Percentiles rank a stretch among this genome's conserved stretches.
These are phyloP conservation scores for Choloepus hoffmanni DNA, from an alignment of 2,113 vertebrate genomes.

Conservation along the genomic window DNA sequence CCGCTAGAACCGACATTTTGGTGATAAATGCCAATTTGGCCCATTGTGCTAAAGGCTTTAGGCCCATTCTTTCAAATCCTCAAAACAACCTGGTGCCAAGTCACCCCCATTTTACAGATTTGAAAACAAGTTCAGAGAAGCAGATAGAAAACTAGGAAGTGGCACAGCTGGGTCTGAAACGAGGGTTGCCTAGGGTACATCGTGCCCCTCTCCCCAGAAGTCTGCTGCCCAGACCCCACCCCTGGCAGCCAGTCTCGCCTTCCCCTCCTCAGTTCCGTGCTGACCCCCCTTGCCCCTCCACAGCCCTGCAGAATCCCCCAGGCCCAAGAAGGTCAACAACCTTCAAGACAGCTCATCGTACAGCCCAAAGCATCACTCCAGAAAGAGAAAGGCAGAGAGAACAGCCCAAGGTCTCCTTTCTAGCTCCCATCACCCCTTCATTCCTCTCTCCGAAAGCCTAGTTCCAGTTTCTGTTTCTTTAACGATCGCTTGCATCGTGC, in stretches of 20 bases:
- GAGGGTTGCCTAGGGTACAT: fast-evolving
- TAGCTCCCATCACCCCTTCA: not conserved
- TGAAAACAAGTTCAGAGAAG: not conserved
- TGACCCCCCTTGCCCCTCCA: not conserved
- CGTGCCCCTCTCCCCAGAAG: fast-evolving
- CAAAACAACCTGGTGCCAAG: not conserved
- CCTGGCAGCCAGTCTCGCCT: not conserved
- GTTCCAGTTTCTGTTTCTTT: not conserved
- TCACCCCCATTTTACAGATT: not conserved
- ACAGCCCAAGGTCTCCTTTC: fast-evolving
- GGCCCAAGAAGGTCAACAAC: not conserved
- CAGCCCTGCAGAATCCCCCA: not conserved
- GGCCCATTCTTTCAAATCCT: no score
- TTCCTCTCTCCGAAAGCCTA: not conserved
- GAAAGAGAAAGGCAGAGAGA: not conserved
- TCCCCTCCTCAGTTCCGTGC: not conserved
- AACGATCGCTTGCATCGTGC: not conserved
- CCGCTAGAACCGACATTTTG: fast-evolving
- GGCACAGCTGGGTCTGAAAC: not conserved
- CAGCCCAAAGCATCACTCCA: not conserved
- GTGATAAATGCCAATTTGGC: not conserved
- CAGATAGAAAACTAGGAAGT: not conserved
- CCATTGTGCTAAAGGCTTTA: not conserved
- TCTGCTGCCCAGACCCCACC: not conserved
- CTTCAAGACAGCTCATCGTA: not conserved